A percentile compares a stretch with the other conserved stretches of the same genome.
Conservation (phyloP, 2,113 vertebrate genomes). For the Vidua macroura region DNA sequence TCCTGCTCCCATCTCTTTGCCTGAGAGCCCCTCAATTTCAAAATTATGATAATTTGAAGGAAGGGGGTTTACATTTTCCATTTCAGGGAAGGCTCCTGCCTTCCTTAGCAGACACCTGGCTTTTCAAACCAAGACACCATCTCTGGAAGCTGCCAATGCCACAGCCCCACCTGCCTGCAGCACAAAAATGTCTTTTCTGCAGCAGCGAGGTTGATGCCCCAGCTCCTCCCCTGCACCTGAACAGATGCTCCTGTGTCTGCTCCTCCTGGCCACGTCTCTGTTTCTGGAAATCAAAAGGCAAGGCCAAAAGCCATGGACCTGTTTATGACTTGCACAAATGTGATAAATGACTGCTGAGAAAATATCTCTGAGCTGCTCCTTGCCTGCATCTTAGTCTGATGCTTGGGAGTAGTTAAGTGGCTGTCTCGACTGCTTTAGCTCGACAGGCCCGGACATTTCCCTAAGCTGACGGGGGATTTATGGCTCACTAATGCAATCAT, state of each 20-base stretch:
- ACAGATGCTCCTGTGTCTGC: not conserved
- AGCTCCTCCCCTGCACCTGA: not conserved
- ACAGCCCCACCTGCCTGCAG: not conserved
- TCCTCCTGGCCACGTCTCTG: not conserved
- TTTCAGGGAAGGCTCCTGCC: too few species aligned
- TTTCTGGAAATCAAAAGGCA: not conserved
- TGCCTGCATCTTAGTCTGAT: constrained; percentile 21
- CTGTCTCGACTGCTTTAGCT: constrained; percentile 49
- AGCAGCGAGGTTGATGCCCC: not conserved
- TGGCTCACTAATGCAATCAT: constrained; percentile 46
- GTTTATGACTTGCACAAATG: not conserved
- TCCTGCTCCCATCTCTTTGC: too few species aligned
- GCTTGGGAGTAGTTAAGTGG: constrained; percentile 57
- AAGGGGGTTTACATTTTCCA: too few species aligned
- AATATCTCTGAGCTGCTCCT: not conserved
- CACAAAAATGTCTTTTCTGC: not conserved
- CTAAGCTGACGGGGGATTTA: constrained; percentile 48
- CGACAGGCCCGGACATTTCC: not conserved
- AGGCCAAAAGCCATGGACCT: not conserved
- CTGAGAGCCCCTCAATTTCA: too few species aligned
- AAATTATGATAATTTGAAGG: too few species aligned
- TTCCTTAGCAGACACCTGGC: too few species aligned
- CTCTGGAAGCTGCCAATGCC: not conserved
- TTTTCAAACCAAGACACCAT: too few species aligned
- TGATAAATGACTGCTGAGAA: not conserved